Evolutionary conservation across 2,113 vertebrate genomes (phyloP).

Genomic region (Benitochromis conjunctus): DNA sequence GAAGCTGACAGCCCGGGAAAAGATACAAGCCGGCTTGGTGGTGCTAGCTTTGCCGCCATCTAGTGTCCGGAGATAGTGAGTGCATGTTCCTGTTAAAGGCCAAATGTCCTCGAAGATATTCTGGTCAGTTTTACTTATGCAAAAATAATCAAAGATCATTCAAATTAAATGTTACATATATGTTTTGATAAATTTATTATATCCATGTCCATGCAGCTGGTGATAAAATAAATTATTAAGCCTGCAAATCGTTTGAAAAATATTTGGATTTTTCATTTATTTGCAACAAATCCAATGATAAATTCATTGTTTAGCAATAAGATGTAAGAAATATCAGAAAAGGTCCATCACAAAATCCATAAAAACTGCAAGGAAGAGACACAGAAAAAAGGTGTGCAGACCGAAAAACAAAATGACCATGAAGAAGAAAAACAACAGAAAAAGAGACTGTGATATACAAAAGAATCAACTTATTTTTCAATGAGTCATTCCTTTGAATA

Average conservation of each 20-base stretch:
- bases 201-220: neutral
- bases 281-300: no score
- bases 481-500: no score
- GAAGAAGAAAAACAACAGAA: neutral
- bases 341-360: neutral
- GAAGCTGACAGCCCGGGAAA: neutral
- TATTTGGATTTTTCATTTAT: no score
- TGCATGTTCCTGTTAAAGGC: neutral
- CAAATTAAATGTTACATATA: neutral
- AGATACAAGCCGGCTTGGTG: no score
- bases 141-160: neutral
- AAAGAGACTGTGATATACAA: neutral
- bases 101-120: neutral
- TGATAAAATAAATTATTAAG: neutral
- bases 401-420: neutral
- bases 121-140: neutral
- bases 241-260: no score
- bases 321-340: neutral
- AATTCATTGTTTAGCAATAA: neutral
- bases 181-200: neutral
- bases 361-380: no score
- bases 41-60: slow-evolving; percentile 20
- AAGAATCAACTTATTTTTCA: neutral
- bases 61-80: neutral
- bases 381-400: no score